Evolutionary conservation across 2,888 invertebrate genomes (phyloP).

Genomic region (Metalampra italica): DNA sequence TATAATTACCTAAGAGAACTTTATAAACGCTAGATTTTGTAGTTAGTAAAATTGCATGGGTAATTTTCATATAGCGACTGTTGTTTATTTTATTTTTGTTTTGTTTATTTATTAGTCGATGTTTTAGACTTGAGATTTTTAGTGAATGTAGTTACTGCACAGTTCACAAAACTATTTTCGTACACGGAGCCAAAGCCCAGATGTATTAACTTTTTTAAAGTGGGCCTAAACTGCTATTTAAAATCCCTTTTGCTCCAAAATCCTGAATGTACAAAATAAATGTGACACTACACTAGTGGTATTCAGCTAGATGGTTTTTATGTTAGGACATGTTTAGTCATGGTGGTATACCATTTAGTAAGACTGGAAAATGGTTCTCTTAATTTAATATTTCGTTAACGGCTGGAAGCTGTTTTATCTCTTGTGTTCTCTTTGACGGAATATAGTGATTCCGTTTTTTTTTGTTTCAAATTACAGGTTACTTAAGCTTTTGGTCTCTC

Average conservation of each 20-base stretch:
- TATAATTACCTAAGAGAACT: constrained; percentile 37
- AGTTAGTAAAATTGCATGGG: constrained; percentile 59
- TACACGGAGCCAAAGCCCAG: constrained; percentile 27
- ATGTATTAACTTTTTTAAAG: constrained; percentile 4
- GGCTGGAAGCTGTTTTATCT: constrained; percentile 15
- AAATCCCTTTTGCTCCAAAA: constrained; percentile 47
- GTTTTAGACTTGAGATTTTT: constrained; percentile 21
- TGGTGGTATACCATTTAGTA: constrained; percentile 35
- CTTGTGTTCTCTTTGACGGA: constrained; percentile 10
- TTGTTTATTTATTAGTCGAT: constrained; percentile 46
- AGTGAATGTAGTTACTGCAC: constrained; percentile 14
- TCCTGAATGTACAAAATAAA: constrained; percentile 72
- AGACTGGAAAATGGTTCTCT: constrained; percentile 40
- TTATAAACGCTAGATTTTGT: constrained; percentile 59
- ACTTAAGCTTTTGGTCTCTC: background rate
- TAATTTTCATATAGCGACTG: constrained; percentile 44
- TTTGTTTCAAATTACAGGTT: constrained; percentile 11
- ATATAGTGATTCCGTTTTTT: constrained; percentile 21
- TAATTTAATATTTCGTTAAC: constrained; percentile 24
- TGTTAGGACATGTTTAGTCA: constrained; percentile 42
- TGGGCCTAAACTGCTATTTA: constrained; percentile 2
- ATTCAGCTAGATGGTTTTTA: constrained; percentile 47
- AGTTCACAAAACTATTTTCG: constrained; percentile 33
- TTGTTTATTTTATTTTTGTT: constrained; percentile 49
- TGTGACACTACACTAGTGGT: constrained; percentile 48